Evolutionary conservation across 2,113 vertebrate genomes (phyloP).

Genomic region (Donacobius atricapilla): DNA sequence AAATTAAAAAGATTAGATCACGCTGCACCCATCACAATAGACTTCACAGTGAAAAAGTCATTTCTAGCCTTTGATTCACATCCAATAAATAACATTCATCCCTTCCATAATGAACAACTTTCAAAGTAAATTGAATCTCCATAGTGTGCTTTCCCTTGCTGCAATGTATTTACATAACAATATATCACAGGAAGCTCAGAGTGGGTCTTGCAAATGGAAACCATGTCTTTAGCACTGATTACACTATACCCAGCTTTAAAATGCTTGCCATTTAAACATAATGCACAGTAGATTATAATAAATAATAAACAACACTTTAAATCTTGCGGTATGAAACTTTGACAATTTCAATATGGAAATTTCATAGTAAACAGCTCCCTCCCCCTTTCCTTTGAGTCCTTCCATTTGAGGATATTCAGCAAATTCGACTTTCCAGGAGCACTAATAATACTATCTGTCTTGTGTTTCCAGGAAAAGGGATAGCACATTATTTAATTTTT

Average conservation of each 20-base stretch:
- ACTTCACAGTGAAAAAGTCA: constrained; percentile 79
- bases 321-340: neutral
- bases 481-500: neutral
- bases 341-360: constrained; percentile 57
- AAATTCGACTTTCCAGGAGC: constrained; percentile 41
- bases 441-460: neutral
- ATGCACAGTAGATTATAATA: neutral
- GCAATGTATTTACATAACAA: constrained; percentile 80
- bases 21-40: constrained; percentile 75
- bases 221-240: constrained; percentile 57
- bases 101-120: constrained; percentile 80
- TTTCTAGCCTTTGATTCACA: constrained; percentile 78
- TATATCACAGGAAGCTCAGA: constrained; percentile 77
- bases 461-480: constrained; percentile 3
- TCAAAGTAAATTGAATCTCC: constrained; percentile 82
- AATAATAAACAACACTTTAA: constrained; percentile 45
- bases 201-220: constrained; percentile 70
- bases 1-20: constrained; percentile 86
- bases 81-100: constrained; percentile 82
- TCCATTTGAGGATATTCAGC: neutral
- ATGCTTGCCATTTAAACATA: constrained; percentile 47
- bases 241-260: constrained; percentile 50
- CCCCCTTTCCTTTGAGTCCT: neutral
- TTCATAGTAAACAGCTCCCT: constrained; percentile 22
- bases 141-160: constrained; percentile 71